Base-by-base conservation (phyloP, 2,888 invertebrate genomes). In the Phengaris alcon region DNA sequence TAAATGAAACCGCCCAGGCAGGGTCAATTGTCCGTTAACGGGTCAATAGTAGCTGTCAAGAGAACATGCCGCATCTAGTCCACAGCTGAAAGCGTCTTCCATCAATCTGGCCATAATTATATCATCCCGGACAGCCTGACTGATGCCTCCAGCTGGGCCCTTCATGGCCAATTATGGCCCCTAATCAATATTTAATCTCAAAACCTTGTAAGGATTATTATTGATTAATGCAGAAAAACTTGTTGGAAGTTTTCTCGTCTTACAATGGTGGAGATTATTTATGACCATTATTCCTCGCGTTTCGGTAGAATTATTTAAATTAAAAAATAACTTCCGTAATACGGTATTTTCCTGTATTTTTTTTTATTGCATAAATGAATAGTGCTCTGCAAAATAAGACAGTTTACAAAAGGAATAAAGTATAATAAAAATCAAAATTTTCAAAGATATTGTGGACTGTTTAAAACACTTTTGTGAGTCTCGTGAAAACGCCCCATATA, bases 131-230 rank as follows among this genome's bases (percentile, higher is more conserved):
- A 70, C 70, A 70, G 48, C 52, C 72, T 72, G 72, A 72, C 52
- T 54, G 72, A 72, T 72, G 51, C 48, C 22, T 72, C 72, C 72
- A 72, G 72, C 35, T 52, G 72, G 52, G 54, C 15, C 15, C 22
- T 72, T 72, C 72, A 54, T 72, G 72, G 72, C 72, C 72, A 54
- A 72, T 72, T 72, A 72, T 13, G 52, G 72, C 72, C 72, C 54
- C 35, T 54, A 72, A 72, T 72, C 52, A 72, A 72, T 52, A 72
- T 72, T 72, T 72, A 72, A 72, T 72, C 52, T 72, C 5, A 10
- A 13, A 72, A 54, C 72, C 54, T 22, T 54, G 35, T 64, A 64
- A 35, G 64, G 64, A 12, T 12, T 12, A 3, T 35, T 64, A 7
- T 35, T 35, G 35, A 44, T 64, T 44, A 64, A 72, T 46, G 44